Conservation (phyloP, 1,140 invertebrate species). For the Drosophila auraria region DNA sequence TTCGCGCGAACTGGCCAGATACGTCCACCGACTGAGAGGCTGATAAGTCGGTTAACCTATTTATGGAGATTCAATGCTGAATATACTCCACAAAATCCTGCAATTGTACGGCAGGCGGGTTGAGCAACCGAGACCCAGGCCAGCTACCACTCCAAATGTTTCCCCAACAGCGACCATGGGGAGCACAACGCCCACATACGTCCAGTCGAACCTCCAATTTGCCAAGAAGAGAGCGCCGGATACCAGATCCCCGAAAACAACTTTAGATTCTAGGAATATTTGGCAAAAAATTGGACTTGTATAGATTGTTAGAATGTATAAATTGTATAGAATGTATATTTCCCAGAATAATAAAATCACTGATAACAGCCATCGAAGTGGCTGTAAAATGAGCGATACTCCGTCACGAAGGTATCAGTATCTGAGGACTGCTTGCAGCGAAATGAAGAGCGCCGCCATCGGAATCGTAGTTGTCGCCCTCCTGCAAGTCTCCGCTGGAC, state of each 20-base stretch:
- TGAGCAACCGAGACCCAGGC: too few relatives aligned
- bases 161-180: too few relatives aligned
- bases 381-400: neutral
- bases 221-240: too few relatives aligned
- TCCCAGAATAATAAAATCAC: neutral
- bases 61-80: neutral
- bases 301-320: too few relatives aligned
- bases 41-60: neutral
- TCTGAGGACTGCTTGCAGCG: neutral
- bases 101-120: neutral
- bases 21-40: neutral
- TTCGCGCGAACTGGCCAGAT: constrained; percentile 3
- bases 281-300: too few relatives aligned
- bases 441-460: neutral
- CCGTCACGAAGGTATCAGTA: neutral
- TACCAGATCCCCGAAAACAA: too few relatives aligned
- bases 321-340: neutral
- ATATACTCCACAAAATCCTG: neutral
- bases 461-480: neutral
- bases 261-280: too few relatives aligned
- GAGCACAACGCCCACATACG: too few relatives aligned
- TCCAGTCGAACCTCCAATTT: too few relatives aligned
- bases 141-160: too few relatives aligned
- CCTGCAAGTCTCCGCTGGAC: neutral
- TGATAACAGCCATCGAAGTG: neutral